Conservation (phyloP, 2,113 vertebrate species). For the Limnothrissa miodon region DNA sequence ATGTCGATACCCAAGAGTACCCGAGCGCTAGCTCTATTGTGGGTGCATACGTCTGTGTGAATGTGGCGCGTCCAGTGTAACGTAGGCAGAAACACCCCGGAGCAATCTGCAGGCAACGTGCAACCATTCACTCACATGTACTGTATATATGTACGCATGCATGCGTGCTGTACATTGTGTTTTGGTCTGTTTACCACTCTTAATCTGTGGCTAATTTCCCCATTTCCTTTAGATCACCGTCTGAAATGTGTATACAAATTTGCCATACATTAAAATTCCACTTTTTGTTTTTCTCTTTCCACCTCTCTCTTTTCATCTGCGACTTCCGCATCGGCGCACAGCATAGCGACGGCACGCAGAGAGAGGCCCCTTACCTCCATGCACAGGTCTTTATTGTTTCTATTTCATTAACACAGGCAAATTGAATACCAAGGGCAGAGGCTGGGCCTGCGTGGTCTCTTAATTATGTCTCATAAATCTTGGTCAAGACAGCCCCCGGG, state of each 20-base stretch:
- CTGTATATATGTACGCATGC: neutral
- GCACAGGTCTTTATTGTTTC: constrained; percentile 56
- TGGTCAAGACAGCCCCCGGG: constrained; percentile 71
- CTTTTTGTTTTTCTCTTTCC: neutral
- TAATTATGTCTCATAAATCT: constrained; percentile 79
- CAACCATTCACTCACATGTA: neutral
- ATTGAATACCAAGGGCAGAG: constrained; percentile 68
- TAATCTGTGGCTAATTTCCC: constrained; percentile 4
- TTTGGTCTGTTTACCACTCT: neutral
- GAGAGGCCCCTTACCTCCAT: constrained; percentile 48
- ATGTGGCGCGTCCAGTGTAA: neutral
- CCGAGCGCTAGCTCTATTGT: neutral
- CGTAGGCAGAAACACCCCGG: neutral
- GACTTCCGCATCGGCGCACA: constrained; percentile 18
- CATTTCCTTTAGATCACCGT: neutral
- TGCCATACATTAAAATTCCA: neutral
- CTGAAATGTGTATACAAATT: neutral
- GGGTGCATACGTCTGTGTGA: neutral
- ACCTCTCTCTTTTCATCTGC: neutral
- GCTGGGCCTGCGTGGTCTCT: constrained; percentile 68
- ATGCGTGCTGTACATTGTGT: neutral
- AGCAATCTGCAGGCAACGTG: neutral
- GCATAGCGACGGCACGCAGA: constrained; percentile 32
- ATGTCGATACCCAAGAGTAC: neutral
- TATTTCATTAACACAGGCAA: constrained; percentile 71